Evolutionary conservation across 2,113 vertebrate genomes (phyloP).

Genomic region (Ophthalmolycus amberensis): DNA sequence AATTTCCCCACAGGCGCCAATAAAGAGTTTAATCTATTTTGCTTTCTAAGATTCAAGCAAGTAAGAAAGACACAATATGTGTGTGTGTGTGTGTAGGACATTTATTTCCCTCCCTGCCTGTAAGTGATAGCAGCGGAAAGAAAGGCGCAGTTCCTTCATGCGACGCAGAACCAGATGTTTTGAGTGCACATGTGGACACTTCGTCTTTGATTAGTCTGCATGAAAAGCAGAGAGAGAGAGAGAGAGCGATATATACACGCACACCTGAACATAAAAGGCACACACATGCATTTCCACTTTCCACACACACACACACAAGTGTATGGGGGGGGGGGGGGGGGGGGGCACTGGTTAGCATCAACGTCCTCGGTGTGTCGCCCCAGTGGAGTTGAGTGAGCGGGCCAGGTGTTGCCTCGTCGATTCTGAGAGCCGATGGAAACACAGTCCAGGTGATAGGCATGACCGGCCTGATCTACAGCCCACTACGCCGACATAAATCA

Average conservation of each 20-base stretch:
- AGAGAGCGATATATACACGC: conserved; percentile 14
- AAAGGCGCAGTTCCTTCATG: conserved; percentile 64
- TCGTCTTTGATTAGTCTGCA: conserved; percentile 70
- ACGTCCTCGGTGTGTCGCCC: conserved; percentile 32
- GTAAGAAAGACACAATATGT: conserved; percentile 15
- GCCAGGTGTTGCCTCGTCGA: conserved; percentile 69
- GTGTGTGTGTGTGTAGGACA: conserved; percentile 11
- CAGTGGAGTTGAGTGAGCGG: conserved; percentile 63
- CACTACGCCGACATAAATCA: conserved; percentile 65
- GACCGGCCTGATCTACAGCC: conserved; percentile 59
- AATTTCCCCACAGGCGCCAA: conserved; percentile 16
- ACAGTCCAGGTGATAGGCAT: conserved; percentile 69
- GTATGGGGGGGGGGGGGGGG: conserved; percentile 35
- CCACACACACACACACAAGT: conserved; percentile 21
- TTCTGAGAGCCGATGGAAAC: conserved; percentile 50
- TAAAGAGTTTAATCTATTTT: conserved; percentile 48
- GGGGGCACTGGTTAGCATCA: conserved; percentile 58
- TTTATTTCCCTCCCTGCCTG: conserved; percentile 28
- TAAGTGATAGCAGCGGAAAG: conserved; percentile 67
- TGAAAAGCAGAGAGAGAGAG: conserved; percentile 62
- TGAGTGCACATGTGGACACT: conserved; percentile 71
- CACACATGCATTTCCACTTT: background rate
- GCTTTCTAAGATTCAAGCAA: conserved; percentile 36
- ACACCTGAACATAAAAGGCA: conserved; percentile 2
- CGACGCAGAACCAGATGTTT: conserved; percentile 75